phyloP scores from a whole-genome alignment of 1,140 invertebrate genomes.

The Drosophila watanabei region DNA sequence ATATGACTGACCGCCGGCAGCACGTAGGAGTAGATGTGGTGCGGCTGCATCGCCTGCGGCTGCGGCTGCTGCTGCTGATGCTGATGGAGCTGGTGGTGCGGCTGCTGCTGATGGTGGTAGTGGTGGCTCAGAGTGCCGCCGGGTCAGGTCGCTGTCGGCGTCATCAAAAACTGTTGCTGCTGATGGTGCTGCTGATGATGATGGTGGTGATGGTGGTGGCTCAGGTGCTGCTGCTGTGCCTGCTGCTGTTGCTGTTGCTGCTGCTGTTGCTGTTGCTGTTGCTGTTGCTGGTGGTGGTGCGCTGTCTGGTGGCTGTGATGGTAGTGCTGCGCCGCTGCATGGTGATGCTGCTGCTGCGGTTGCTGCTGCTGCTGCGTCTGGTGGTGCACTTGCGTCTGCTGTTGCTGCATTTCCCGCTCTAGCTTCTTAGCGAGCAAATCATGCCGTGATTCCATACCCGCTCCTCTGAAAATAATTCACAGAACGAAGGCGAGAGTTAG shows the following conservation, averaged over 20 bases:
- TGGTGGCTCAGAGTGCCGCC: slow-evolving; percentile 61
- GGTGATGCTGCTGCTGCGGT: slow-evolving; percentile 72
- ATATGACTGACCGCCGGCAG: slow-evolving; percentile 78
- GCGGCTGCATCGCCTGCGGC: slow-evolving; percentile 52
- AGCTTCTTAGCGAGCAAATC: slow-evolving; percentile 85
- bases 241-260: slow-evolving; percentile 58
- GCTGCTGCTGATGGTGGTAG: slow-evolving; percentile 39
- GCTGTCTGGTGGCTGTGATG: slow-evolving; percentile 68
- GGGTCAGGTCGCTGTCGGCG: slow-evolving; percentile 85
- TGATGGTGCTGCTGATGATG: slow-evolving; percentile 77
- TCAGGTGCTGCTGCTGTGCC: slow-evolving; percentile 62
- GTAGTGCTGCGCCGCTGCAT: slow-evolving; percentile 67
- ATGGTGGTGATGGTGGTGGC: slow-evolving; percentile 68
- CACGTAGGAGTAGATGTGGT: slow-evolving; percentile 81
- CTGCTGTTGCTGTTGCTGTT: slow-evolving; percentile 60
- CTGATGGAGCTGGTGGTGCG: slow-evolving; percentile 45
- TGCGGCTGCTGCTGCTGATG: slow-evolving; percentile 56
- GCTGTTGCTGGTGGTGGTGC: slow-evolving; percentile 53
- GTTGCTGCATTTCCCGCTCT: slow-evolving; percentile 81
- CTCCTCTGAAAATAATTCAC: slow-evolving; percentile 79
- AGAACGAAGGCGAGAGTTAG: slow-evolving; percentile 14
- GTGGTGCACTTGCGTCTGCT: slow-evolving; percentile 72
- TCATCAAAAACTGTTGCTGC: slow-evolving; percentile 84
- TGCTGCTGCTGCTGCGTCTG: slow-evolving; percentile 71
- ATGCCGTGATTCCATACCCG: slow-evolving; percentile 86